Evolutionary conservation across 2,113 vertebrate genomes (phyloP).

Genomic region (Toxotes chatareus): DNA sequence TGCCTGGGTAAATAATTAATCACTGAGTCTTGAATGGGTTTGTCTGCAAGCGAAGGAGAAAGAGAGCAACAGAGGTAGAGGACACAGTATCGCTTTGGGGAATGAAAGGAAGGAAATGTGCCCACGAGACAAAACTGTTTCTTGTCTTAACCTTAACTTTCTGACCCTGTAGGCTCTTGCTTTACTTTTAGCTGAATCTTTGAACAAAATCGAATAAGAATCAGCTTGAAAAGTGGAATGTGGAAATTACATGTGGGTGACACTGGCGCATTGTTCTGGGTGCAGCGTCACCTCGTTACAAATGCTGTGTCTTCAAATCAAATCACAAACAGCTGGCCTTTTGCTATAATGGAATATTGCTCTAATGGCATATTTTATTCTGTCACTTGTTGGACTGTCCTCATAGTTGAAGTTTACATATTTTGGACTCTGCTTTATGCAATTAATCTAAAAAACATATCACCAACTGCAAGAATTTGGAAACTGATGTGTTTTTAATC

Average conservation of each 20-base stretch:
- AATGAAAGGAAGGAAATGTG: slow-evolving; percentile 29
- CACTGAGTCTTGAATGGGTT: slow-evolving; percentile 64
- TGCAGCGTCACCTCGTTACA: too few relatives aligned
- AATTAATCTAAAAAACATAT: neutral
- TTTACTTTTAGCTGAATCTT: slow-evolving; percentile 4
- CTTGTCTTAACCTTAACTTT: slow-evolving; percentile 27
- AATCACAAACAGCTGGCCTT: too few relatives aligned
- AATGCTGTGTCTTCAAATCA: too few relatives aligned
- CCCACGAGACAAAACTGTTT: slow-evolving; percentile 36
- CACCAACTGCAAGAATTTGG: neutral
- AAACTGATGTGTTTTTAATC: too few relatives aligned
- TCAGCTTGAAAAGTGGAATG: neutral
- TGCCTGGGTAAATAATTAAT: slow-evolving; percentile 81
- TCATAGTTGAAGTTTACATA: too few relatives aligned
- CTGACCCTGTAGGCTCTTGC: slow-evolving; percentile 30
- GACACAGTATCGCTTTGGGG: slow-evolving; percentile 63
- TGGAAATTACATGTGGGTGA: neutral
- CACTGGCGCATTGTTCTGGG: neutral
- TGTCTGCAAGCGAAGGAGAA: slow-evolving; percentile 64
- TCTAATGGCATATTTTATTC: neutral
- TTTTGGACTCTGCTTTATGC: neutral
- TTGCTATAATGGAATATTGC: neutral
- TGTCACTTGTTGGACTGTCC: neutral
- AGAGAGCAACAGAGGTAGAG: slow-evolving; percentile 52
- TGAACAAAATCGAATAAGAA: neutral